phyloP scores from a whole-genome alignment of 2,797 vertebrate genomes.

The Macropodus opercularis region DNA sequence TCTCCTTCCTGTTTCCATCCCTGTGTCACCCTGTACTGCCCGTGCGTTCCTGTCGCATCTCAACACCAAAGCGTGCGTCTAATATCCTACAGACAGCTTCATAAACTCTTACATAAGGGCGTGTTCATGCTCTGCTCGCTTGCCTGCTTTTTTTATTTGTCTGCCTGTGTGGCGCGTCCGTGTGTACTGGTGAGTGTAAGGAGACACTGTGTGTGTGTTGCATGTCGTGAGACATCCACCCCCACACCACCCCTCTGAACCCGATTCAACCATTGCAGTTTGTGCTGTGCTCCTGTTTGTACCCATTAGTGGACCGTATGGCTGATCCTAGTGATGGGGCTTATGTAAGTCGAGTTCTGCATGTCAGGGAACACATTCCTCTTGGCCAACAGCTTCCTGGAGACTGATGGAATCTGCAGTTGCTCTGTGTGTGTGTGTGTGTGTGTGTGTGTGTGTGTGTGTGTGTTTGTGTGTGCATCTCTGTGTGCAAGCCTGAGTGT shows the following conservation, averaged over 20 bases:
- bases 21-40: conserved; percentile 22
- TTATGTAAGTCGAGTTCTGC: conserved; percentile 64
- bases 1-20: conserved; percentile 20
- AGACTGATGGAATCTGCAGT: conserved; percentile 71
- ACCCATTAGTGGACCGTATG: conserved; percentile 43
- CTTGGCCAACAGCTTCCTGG: conserved; percentile 67
- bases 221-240: conserved; percentile 31
- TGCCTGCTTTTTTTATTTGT: conserved; percentile 41
- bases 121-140: conserved; percentile 21
- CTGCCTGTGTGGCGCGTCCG: too few species aligned
- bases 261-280: conserved; percentile 26
- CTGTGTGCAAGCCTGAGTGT: background rate
- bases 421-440: conserved; percentile 32
- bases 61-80: conserved; percentile 29
- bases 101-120: conserved; percentile 66
- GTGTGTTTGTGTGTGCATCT: conserved; percentile 15
- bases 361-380: conserved; percentile 67
- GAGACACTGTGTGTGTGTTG: conserved; percentile 31
- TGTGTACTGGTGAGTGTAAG: too few species aligned
- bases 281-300: conserved; percentile 35
- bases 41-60: conserved; percentile 53
- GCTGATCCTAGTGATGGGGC: conserved; percentile 37
- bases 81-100: conserved; percentile 50
- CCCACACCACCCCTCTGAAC: background rate
- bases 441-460: conserved; percentile 21